Conservation (phyloP, 1,140 invertebrate species). For the Harpegnathos saltator region DNA sequence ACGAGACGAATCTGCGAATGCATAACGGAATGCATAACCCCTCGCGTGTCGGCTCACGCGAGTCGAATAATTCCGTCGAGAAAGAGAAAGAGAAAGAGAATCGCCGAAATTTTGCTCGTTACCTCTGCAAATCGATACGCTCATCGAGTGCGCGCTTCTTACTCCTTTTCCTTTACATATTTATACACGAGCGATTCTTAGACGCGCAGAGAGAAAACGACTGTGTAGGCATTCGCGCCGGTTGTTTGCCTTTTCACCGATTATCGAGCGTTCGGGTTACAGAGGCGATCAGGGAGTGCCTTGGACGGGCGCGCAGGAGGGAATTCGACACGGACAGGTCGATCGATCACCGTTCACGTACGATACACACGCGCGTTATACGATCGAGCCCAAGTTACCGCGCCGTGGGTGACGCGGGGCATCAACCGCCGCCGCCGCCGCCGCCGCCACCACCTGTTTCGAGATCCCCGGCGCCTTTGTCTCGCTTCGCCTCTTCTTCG, state of each 20-base stretch:
- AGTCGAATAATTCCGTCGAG: neutral
- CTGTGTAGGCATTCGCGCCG: neutral
- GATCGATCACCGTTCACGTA: constrained; percentile 64
- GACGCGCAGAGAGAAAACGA: neutral
- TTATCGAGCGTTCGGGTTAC: constrained; percentile 60
- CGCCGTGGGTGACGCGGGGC: constrained; percentile 14
- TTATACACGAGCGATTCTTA: constrained; percentile 1
- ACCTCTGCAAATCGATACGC: too few species aligned
- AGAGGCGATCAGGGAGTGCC: constrained; percentile 56
- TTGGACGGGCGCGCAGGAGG: constrained; percentile 21
- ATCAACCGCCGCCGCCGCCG: constrained; percentile 49
- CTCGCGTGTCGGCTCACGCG: too few species aligned
- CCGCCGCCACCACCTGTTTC: constrained; percentile 61
- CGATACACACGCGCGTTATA: constrained; percentile 10
- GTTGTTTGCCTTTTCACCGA: constrained; percentile 53
- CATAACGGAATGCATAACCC: too few species aligned
- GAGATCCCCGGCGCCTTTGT: constrained; percentile 46
- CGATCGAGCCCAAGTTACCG: constrained; percentile 19
- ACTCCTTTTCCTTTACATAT: neutral
- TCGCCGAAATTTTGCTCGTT: too few species aligned
- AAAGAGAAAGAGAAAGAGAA: too few species aligned
- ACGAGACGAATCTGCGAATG: constrained; percentile 52
- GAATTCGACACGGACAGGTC: constrained; percentile 61
- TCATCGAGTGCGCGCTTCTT: neutral
- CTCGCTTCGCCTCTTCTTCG: constrained; percentile 42